Conservation (phyloP, 2,797 vertebrate species). For the Cirrhinus mrigala region DNA sequence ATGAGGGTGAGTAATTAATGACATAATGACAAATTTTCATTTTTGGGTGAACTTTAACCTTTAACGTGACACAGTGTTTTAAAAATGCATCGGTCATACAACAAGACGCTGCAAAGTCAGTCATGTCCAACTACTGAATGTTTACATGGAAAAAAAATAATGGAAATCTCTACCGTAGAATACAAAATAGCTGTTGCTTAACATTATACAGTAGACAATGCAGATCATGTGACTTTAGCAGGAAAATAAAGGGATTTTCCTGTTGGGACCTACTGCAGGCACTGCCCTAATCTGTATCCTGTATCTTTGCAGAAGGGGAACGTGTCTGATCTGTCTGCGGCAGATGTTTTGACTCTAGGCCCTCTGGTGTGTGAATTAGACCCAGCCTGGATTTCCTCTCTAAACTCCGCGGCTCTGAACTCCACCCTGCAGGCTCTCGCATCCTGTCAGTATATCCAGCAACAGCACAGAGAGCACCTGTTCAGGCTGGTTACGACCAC, state of each 20-base stretch:
- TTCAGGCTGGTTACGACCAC: slow-evolving; percentile 65
- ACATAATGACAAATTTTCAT: no score
- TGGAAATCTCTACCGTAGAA: neutral
- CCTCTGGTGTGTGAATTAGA: slow-evolving; percentile 73
- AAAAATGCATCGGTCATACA: no score
- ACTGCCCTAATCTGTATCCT: neutral
- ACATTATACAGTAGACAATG: neutral
- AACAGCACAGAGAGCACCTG: slow-evolving; percentile 58
- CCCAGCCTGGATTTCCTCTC: slow-evolving; percentile 61
- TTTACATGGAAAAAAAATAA: neutral
- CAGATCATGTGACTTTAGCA: neutral
- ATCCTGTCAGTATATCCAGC: slow-evolving; percentile 70
- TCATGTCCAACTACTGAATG: neutral
- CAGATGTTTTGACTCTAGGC: slow-evolving; percentile 67
- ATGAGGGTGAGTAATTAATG: no score
- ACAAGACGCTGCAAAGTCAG: no score
- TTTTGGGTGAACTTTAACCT: no score
- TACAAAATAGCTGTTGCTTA: neutral
- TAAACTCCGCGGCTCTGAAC: slow-evolving; percentile 64
- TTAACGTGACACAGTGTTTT: no score
- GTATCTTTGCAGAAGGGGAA: slow-evolving; percentile 65
- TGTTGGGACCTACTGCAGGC: neutral
- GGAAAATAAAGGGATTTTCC: neutral
- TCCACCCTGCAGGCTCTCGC: slow-evolving; percentile 67
- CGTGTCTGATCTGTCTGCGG: slow-evolving; percentile 62